Conservation (phyloP, 2,888 invertebrate genomes). For the Euzophera pinguis region DNA sequence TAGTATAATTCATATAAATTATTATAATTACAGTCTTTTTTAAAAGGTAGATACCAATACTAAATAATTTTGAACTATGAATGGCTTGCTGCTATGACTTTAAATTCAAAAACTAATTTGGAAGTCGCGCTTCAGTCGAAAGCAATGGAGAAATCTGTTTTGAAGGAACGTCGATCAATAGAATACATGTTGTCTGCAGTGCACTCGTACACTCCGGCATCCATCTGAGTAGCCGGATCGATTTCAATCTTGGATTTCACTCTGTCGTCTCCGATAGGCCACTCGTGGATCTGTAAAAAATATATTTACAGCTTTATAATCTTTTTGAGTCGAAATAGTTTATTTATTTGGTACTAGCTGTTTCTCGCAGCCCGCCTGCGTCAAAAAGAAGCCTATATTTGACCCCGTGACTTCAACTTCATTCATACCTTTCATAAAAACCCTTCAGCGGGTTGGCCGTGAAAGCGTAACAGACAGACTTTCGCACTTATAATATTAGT, state of each 20-base stretch:
- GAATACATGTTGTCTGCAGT: slow-evolving; percentile 97
- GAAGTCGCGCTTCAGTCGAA: slow-evolving; percentile 81
- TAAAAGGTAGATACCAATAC: background rate
- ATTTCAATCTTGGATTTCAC: slow-evolving; percentile 96
- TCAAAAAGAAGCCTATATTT: too few relatives aligned
- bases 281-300: slow-evolving; percentile 88
- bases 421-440: too few relatives aligned
- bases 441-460: too few relatives aligned
- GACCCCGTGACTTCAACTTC: too few relatives aligned
- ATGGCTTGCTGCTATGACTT: background rate
- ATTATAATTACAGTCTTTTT: too few relatives aligned
- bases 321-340: too few relatives aligned
- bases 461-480: too few relatives aligned
- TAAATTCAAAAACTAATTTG: background rate
- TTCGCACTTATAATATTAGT: too few relatives aligned
- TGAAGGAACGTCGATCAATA: slow-evolving; percentile 93
- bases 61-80: background rate
- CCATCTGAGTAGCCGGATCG: slow-evolving; percentile 97
- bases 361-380: too few relatives aligned
- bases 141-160: slow-evolving; percentile 95
- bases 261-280: slow-evolving; percentile 89
- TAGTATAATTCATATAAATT: too few relatives aligned
- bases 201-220: slow-evolving; percentile 96
- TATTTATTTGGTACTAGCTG: too few relatives aligned
- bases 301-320: background rate